Conservation (phyloP, 2,888 invertebrate genomes). For the Seira sanloemensis region DNA sequence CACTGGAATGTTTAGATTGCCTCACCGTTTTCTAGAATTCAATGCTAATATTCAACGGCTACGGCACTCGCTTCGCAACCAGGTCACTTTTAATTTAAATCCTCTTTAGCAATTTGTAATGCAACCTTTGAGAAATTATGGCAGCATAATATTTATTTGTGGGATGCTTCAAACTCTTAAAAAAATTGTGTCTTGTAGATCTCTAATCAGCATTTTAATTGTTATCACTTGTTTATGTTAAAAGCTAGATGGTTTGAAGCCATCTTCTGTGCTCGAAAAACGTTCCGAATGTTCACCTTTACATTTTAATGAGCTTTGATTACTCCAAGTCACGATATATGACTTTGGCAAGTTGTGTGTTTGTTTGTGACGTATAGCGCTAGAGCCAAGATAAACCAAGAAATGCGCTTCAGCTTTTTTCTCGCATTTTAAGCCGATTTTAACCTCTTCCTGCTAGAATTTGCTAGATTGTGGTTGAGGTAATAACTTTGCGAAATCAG, state of each 20-base stretch:
- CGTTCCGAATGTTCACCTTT: background rate
- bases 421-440: background rate
- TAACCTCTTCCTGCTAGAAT: slow-evolving; percentile 44
- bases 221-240: slow-evolving; percentile 15
- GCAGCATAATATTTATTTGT: background rate
- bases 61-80: background rate
- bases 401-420: no score
- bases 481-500: slow-evolving; percentile 48
- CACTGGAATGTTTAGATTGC: no score
- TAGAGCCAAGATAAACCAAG: background rate
- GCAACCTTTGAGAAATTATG: background rate
- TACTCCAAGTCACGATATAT: background rate
- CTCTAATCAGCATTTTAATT: background rate
- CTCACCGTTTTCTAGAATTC: no score
- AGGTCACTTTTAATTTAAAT: background rate
- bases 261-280: background rate
- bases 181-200: background rate
- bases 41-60: no score
- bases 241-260: background rate
- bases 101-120: background rate
- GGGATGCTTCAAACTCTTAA: background rate
- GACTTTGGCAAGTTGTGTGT: background rate
- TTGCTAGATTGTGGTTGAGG: background rate
- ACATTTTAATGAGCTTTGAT: background rate
- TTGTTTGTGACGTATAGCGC: background rate